These are phyloP conservation scores for Brachyalestes nurse DNA, from an alignment of 2,797 vertebrate species.

Conservation along the genomic window DNA sequence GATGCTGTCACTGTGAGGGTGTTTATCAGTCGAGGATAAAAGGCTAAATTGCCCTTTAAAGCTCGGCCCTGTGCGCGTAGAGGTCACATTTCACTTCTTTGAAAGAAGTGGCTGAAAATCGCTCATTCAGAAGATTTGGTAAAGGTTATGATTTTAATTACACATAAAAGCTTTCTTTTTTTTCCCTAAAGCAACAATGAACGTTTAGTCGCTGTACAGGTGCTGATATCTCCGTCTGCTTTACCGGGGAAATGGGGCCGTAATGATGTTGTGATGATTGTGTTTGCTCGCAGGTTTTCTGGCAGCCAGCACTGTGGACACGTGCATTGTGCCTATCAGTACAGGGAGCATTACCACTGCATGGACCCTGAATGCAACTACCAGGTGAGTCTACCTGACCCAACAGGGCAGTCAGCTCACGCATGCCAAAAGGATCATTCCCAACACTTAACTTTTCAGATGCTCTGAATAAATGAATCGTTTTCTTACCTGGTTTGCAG, in stretches of 20 bases:
- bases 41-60: slow-evolving; percentile 61
- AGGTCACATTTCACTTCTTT: slow-evolving; percentile 47
- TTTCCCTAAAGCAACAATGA: neutral
- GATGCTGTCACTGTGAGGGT: slow-evolving; percentile 56
- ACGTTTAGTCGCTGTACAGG: neutral
- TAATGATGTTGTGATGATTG: slow-evolving; percentile 36
- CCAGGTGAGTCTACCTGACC: slow-evolving; percentile 81
- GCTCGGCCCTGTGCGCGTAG: slow-evolving; percentile 49
- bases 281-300: slow-evolving; percentile 87
- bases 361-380: slow-evolving; percentile 99
- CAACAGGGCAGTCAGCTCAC: neutral
- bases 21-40: slow-evolving; percentile 61
- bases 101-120: slow-evolving; percentile 40
- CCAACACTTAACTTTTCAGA: no score
- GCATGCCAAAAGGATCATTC: no score
- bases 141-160: slow-evolving; percentile 42
- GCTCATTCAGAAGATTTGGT: slow-evolving; percentile 22
- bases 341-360: slow-evolving; percentile 98
- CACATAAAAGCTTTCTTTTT: slow-evolving; percentile 24
- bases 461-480: no score
- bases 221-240: slow-evolving; percentile 4
- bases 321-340: slow-evolving; percentile 98
- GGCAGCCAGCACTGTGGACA: slow-evolving; percentile 99
- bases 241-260: neutral
- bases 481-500: neutral